Conservation (phyloP, 37 sponge, comb jelly and placozoan species). For the Dysidea cf. avara region DNA sequence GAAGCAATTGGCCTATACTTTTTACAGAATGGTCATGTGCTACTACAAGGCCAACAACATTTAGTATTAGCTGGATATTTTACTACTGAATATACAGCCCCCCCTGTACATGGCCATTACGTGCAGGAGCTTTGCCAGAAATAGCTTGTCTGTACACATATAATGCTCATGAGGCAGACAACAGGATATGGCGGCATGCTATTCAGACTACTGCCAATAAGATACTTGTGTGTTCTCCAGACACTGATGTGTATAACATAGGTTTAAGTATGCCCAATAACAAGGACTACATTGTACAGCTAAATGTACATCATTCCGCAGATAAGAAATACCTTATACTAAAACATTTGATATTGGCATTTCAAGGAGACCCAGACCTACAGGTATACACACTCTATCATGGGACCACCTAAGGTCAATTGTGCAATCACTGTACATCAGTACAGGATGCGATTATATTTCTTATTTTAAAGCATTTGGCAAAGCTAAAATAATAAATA, state of each 20-base stretch:
- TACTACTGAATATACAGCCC: too few relatives aligned
- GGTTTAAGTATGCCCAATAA: background rate
- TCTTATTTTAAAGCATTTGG: too few relatives aligned
- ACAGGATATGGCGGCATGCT: slow-evolving; percentile 24
- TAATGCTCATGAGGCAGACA: slow-evolving; percentile 20
- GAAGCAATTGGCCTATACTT: slow-evolving; percentile 2
- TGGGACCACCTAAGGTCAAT: too few relatives aligned
- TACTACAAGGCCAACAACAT: background rate
- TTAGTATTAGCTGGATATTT: background rate
- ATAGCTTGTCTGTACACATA: background rate
- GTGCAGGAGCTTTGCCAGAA: too few relatives aligned
- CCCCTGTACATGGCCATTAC: too few relatives aligned
- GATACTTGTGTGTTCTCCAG: slow-evolving; percentile 9
- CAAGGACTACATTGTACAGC: too few relatives aligned
- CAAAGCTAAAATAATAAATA: slow-evolving; percentile 7
- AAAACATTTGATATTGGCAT: too few relatives aligned
- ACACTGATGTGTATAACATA: slow-evolving; percentile 38
- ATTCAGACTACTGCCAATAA: background rate
- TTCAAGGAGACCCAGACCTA: too few relatives aligned
- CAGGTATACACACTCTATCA: too few relatives aligned
- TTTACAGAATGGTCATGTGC: background rate
- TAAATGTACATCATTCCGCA: too few relatives aligned
- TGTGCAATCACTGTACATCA: slow-evolving; percentile 10
- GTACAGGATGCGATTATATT: slow-evolving; percentile 44
- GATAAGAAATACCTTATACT: too few relatives aligned